phyloP scores from a whole-genome alignment of 2,888 invertebrate species.

The Junonia oenone region DNA sequence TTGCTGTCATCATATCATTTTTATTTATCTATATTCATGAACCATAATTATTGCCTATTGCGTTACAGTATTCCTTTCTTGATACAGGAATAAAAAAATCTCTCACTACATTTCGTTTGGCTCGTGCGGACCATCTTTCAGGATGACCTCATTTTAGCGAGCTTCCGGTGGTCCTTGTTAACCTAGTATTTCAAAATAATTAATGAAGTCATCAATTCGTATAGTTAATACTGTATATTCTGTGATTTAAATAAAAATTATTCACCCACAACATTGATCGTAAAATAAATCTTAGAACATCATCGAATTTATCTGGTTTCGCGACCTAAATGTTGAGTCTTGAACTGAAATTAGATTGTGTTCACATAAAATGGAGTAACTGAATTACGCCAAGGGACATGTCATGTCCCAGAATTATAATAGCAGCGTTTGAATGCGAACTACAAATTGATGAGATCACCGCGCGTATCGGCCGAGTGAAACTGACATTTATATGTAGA shows the following conservation, averaged over 20 bases:
- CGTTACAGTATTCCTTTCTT: not conserved
- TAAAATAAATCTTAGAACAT: not conserved
- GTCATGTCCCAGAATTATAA: slow-evolving; percentile 68
- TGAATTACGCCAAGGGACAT: slow-evolving; percentile 63
- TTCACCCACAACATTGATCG: not conserved
- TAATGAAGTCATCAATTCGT: slow-evolving; percentile 13
- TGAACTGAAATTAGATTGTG: slow-evolving; percentile 65
- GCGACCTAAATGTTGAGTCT: slow-evolving; percentile 57
- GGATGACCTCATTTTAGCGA: slow-evolving; percentile 23
- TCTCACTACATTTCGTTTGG: not conserved
- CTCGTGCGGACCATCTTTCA: slow-evolving; percentile 18
- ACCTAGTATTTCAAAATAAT: slow-evolving; percentile 5
- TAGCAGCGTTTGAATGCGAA: slow-evolving; percentile 41
- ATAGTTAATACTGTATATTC: not conserved
- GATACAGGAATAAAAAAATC: not conserved
- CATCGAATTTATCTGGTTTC: not conserved
- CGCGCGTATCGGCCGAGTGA: slow-evolving; percentile 32
- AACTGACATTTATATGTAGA: slow-evolving; percentile 11
- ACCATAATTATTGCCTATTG: too few species aligned
- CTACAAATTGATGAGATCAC: slow-evolving; percentile 56
- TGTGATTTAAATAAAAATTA: not conserved
- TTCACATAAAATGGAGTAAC: slow-evolving; percentile 43
- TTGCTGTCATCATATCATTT: too few species aligned
- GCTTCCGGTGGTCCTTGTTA: slow-evolving; percentile 20
- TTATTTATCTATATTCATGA: too few species aligned